Conservation (phyloP, 2,113 vertebrate genomes). For the Polypterus bichir region DNA sequence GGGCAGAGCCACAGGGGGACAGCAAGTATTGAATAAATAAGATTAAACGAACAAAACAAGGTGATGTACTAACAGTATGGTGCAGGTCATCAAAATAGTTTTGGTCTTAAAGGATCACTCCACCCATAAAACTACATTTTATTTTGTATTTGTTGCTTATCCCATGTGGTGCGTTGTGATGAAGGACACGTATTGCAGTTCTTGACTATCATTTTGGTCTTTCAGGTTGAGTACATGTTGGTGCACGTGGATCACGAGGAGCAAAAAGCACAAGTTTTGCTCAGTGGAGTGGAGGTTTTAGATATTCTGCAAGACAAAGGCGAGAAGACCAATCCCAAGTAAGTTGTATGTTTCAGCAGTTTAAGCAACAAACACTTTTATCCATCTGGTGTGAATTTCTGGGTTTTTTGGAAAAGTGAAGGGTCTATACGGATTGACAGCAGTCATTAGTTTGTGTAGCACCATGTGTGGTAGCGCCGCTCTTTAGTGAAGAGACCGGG, state of each 20-base stretch:
- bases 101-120: slow-evolving; percentile 45
- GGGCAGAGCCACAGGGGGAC: too few relatives aligned
- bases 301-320: slow-evolving; percentile 82
- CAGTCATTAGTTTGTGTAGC: too few relatives aligned
- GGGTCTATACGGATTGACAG: too few relatives aligned
- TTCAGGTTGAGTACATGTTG: slow-evolving; percentile 93
- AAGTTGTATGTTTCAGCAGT: slow-evolving; percentile 34
- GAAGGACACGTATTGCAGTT: neutral
- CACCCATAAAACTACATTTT: too few relatives aligned
- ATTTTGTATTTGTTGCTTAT: too few relatives aligned
- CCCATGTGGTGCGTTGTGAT: neutral
- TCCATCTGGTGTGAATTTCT: too few relatives aligned
- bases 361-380: too few relatives aligned
- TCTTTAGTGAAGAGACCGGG: too few relatives aligned
- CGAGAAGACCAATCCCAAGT: slow-evolving; percentile 90
- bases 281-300: slow-evolving; percentile 69
- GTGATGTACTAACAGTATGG: neutral
- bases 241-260: slow-evolving; percentile 77
- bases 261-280: slow-evolving; percentile 66
- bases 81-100: slow-evolving; percentile 39
- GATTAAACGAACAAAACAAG: too few relatives aligned
- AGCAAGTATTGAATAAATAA: too few relatives aligned
- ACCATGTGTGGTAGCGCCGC: too few relatives aligned
- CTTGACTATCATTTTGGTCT: slow-evolving; percentile 3
- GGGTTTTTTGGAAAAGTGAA: too few relatives aligned